phyloP scores from a whole-genome alignment of 2,888 invertebrate species.

The Glaucopsyche alexis region DNA sequence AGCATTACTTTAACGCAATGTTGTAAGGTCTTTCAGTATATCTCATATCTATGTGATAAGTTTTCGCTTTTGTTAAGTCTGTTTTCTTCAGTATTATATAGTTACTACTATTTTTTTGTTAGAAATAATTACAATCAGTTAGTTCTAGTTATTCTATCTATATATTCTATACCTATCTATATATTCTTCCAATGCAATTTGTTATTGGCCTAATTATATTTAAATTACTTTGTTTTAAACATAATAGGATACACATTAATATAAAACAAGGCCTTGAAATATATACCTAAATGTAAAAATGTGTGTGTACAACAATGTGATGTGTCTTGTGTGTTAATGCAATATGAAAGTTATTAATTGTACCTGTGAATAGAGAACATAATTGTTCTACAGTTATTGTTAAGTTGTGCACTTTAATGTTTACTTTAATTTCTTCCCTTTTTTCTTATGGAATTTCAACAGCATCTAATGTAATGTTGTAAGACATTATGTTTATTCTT shows the following conservation, averaged over 20 bases:
- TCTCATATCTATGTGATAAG: background rate
- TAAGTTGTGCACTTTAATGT: conserved; percentile 2
- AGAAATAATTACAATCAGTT: background rate
- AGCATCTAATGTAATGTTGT: background rate
- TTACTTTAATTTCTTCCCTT: background rate
- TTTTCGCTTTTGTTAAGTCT: background rate
- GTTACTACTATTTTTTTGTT: background rate
- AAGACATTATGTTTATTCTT: background rate
- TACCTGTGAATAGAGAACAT: background rate
- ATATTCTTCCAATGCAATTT: background rate
- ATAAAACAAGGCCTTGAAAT: background rate
- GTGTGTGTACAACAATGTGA: background rate
- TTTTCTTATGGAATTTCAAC: background rate
- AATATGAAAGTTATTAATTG: background rate
- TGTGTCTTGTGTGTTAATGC: background rate
- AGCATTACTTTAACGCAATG: background rate
- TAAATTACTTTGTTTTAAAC: background rate
- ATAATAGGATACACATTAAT: background rate
- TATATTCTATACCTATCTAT: too few species aligned
- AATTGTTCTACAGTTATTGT: background rate
- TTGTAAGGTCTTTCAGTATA: background rate
- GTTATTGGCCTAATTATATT: conserved; percentile 1
- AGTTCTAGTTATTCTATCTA: background rate
- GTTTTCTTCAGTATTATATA: background rate
- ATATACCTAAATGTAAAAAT: background rate